Evolutionary conservation across 2,113 vertebrate genomes (phyloP).

Genomic region (Tenrec ecaudatus): DNA sequence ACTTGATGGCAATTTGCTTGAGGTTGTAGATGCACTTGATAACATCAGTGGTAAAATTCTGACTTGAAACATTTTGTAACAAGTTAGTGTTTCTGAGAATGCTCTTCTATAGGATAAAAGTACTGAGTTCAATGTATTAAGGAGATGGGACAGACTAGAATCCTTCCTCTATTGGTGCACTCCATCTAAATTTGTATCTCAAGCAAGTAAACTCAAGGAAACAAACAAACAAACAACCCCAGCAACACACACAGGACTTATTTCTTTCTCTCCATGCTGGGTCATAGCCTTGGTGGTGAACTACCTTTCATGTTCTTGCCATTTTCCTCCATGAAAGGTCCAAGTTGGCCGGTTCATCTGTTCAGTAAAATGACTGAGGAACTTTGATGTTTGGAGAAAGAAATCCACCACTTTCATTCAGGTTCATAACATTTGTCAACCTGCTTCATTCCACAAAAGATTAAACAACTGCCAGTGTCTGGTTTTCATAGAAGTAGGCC

Average conservation of each 20-base stretch:
- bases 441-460: constrained; percentile 72
- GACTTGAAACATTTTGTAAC: too few relatives aligned
- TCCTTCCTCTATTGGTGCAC: too few relatives aligned
- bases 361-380: constrained; percentile 27
- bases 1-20: too few relatives aligned
- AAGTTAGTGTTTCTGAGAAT: too few relatives aligned
- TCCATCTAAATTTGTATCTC: too few relatives aligned
- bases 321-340: constrained; percentile 51
- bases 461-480: constrained; percentile 70
- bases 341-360: background rate
- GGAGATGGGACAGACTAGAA: too few relatives aligned
- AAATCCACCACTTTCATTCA: constrained; percentile 53
- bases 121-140: too few relatives aligned
- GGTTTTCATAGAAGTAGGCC: constrained; percentile 52
- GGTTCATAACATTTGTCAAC: constrained; percentile 61
- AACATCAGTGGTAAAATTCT: too few relatives aligned
- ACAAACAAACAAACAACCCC: too few relatives aligned
- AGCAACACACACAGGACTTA: background rate
- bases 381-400: constrained; percentile 15
- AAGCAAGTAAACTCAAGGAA: too few relatives aligned
- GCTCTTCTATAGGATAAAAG: too few relatives aligned
- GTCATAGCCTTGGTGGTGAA: constrained; percentile 18
- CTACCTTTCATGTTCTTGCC: background rate
- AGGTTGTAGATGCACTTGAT: too few relatives aligned
- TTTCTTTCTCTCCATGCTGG: background rate